Evolutionary conservation across 2,797 vertebrate genomes (phyloP).

Genomic region (Otolemur crassicaudatus): DNA sequence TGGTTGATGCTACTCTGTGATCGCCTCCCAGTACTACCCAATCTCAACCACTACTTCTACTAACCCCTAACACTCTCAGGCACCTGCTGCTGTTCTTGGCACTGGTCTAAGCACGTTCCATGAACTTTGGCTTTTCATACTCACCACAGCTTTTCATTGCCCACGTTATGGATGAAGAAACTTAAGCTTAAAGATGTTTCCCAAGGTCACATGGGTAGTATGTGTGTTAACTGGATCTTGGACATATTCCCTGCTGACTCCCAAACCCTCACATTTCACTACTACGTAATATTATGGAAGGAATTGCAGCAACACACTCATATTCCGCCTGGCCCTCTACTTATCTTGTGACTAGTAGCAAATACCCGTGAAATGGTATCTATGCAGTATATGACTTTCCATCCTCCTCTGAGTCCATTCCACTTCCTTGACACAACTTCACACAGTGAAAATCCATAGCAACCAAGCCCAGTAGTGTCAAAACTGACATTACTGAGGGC

Average conservation of each 20-base stretch:
- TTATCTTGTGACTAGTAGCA: neutral
- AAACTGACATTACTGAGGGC: neutral
- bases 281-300: neutral
- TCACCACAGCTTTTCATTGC: neutral
- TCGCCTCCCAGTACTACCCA: neutral
- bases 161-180: neutral
- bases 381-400: neutral
- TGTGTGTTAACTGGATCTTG: neutral
- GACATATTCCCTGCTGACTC: neutral
- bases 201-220: neutral
- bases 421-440: neutral
- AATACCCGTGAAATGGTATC: neutral
- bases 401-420: neutral
- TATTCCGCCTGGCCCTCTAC: neutral
- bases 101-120: neutral
- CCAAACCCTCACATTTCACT: neutral
- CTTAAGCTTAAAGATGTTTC: neutral
- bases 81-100: neutral
- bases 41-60: neutral
- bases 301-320: neutral
- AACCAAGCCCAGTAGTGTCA: neutral
- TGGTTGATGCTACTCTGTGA: constrained; percentile 1
- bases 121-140: neutral
- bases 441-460: neutral
- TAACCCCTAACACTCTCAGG: neutral